A percentile compares a stretch with the other conserved stretches of the same genome.
phyloP scores from a whole-genome alignment of 2,888 invertebrate genomes.

The Tetropium fuscum region DNA sequence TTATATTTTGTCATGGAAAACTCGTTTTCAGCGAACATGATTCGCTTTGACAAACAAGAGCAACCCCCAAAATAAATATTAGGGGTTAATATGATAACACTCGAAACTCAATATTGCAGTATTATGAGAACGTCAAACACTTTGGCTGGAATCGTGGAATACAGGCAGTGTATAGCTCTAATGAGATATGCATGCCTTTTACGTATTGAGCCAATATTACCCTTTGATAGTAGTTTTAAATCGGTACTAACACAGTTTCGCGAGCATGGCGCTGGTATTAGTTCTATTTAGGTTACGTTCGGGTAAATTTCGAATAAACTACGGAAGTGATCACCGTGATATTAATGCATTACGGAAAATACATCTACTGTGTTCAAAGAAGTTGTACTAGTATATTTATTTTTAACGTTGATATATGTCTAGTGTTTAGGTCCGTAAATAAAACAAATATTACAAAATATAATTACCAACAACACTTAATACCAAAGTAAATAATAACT shows the following conservation, averaged over 20 bases:
- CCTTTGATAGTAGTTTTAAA: background rate
- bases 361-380: too few species aligned
- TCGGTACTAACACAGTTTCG: background rate
- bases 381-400: too few species aligned
- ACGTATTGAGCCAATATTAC: background rate
- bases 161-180: conserved; percentile 2
- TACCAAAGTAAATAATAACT: too few species aligned
- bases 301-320: too few species aligned
- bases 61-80: conserved; percentile 36
- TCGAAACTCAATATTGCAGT: conserved; percentile 36
- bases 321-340: too few species aligned
- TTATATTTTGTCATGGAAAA: conserved; percentile 29
- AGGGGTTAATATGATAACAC: conserved; percentile 39
- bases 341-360: too few species aligned
- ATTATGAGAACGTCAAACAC: conserved; percentile 30
- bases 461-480: too few species aligned
- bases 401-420: too few species aligned
- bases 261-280: background rate
- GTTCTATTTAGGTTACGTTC: too few species aligned
- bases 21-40: conserved; percentile 28
- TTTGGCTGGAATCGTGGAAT: conserved; percentile 3
- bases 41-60: conserved; percentile 33
- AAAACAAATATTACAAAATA: too few species aligned
- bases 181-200: conserved; percentile 18
- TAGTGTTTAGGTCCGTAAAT: too few species aligned